These are phyloP conservation scores for Anneissia japonica DNA, from an alignment of 35 echinoderm and acorn worm genomes.

Conservation along the genomic window DNA sequence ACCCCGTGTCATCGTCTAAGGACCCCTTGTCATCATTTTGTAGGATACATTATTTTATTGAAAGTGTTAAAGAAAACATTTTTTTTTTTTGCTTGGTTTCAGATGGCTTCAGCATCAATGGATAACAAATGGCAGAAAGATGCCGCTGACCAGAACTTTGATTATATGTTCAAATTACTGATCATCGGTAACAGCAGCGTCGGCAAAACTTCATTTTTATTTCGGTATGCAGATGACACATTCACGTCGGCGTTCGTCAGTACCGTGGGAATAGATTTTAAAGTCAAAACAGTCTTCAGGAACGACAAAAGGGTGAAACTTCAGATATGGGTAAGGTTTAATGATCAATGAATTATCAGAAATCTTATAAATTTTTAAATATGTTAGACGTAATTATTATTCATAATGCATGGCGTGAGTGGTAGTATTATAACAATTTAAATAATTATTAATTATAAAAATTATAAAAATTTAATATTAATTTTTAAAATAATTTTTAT, in stretches of 20 bases:
- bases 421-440: too few species aligned
- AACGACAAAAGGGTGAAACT: conserved; percentile 98
- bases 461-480: too few species aligned
- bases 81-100: conserved; percentile 8
- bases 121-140: conserved; percentile 99
- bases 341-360: too few species aligned
- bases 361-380: too few species aligned
- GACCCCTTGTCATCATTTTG: too few species aligned
- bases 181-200: conserved; percentile 99
- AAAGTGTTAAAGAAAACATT: too few species aligned
- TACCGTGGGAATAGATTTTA: conserved; percentile 98
- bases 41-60: too few species aligned
- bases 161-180: conserved; percentile 98
- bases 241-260: conserved; percentile 99
- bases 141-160: conserved; percentile 99
- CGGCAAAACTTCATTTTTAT: conserved; percentile 98
- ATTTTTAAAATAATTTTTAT: too few species aligned
- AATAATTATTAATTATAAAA: too few species aligned
- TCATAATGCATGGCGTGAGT: too few species aligned
- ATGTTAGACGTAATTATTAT: too few species aligned
- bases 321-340: conserved; percentile 99
- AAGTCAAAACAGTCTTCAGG: conserved; percentile 99
- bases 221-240: conserved; percentile 96
- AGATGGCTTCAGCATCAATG: conserved; percentile 99
- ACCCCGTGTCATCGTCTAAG: too few species aligned